Conservation (phyloP, 2,797 vertebrate species). For the Megalops cyprinoides region DNA sequence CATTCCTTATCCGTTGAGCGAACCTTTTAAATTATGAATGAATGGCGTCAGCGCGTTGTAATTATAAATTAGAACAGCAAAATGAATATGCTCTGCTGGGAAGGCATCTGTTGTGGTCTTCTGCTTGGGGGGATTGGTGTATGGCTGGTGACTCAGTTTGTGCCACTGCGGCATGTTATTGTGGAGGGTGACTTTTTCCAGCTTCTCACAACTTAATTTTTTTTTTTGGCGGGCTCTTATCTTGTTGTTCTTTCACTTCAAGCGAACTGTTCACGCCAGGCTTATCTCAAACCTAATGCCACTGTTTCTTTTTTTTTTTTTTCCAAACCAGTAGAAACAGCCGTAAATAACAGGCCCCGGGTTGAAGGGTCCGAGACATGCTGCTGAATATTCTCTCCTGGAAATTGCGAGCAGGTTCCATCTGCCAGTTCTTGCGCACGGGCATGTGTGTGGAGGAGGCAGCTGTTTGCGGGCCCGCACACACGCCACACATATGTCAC, state of each 20-base stretch:
- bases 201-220: neutral
- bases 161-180: neutral
- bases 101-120: neutral
- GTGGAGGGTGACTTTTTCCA: neutral
- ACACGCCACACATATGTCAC: constrained; percentile 24
- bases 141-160: neutral
- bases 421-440: constrained; percentile 26
- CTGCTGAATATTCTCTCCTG: constrained; percentile 7
- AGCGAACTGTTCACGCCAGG: neutral
- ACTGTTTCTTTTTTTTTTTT: neutral
- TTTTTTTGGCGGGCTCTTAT: neutral
- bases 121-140: neutral
- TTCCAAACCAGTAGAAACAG: neutral
- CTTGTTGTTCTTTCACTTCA: neutral
- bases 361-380: constrained; percentile 9
- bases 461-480: constrained; percentile 46
- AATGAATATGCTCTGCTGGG: neutral
- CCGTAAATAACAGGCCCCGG: neutral
- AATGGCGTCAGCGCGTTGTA: no score
- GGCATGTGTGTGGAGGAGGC: constrained; percentile 42
- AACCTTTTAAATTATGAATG: no score
- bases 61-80: no score
- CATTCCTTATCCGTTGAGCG: no score
- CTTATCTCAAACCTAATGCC: neutral
- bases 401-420: constrained; percentile 13